Evolutionary conservation across 2,113 vertebrate genomes (phyloP).

Genomic region (Urocitellus parryii): DNA sequence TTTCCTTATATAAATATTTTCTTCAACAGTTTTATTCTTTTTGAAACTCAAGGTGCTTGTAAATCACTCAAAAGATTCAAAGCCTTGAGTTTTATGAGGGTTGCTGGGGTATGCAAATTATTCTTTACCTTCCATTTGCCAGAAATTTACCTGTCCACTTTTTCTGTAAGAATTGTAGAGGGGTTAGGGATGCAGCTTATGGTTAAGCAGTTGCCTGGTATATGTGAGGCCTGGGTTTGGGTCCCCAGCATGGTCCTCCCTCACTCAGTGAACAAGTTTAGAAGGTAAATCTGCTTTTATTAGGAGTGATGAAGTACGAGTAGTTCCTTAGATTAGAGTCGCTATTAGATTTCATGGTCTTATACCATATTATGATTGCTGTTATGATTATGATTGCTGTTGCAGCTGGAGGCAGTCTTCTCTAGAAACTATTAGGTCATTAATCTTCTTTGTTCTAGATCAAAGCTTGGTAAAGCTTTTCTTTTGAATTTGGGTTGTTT

Average conservation of each 20-base stretch:
- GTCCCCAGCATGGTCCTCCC: neutral
- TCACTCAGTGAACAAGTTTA: neutral
- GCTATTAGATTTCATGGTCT: slow-evolving; percentile 23
- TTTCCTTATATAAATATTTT: slow-evolving; percentile 33
- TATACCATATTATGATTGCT: slow-evolving; percentile 18
- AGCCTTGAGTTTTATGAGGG: slow-evolving; percentile 2
- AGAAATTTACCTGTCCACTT: neutral
- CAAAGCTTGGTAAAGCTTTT: slow-evolving; percentile 8
- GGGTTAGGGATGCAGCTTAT: neutral
- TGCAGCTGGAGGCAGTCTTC: neutral
- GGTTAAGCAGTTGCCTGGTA: neutral
- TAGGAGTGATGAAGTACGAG: slow-evolving; percentile 18
- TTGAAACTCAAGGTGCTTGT: slow-evolving; percentile 31
- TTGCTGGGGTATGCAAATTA: neutral
- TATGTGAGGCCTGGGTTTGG: neutral
- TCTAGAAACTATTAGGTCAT: neutral
- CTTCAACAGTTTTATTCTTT: neutral
- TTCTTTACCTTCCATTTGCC: neutral
- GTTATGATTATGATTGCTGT: neutral
- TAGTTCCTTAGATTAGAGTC: neutral
- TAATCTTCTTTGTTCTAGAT: neutral
- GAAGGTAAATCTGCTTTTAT: slow-evolving; percentile 14
- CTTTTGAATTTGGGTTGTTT: slow-evolving; percentile 27
- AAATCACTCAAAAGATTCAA: slow-evolving; percentile 3
- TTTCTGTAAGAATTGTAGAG: neutral